A percentile compares a stretch with the other conserved stretches of the same genome.
phyloP scores from a whole-genome alignment of 2,888 invertebrate genomes.

The Myopa tessellatipennis region DNA sequence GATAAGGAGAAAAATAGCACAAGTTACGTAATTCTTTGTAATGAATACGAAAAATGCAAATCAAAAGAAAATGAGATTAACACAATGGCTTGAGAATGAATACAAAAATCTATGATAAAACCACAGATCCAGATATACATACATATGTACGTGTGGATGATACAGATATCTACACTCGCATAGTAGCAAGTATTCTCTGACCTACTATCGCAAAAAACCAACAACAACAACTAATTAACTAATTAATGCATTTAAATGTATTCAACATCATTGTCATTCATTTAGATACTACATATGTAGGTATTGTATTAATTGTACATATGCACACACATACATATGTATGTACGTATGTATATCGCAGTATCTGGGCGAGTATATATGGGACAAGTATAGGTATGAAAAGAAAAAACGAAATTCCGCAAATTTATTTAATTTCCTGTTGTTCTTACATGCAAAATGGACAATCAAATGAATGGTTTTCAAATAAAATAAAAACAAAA shows the following conservation, averaged over 20 bases:
- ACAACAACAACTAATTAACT: constrained; percentile 3
- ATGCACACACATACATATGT: too few relatives aligned
- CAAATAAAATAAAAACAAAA: too few relatives aligned
- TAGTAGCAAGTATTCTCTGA: constrained; percentile 1
- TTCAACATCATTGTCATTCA: not conserved
- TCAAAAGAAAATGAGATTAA: not conserved
- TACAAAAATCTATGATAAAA: not conserved
- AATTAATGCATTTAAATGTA: constrained; percentile 5
- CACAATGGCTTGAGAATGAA: not conserved
- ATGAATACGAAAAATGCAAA: not conserved
- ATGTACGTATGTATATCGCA: too few relatives aligned
- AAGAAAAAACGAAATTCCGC: too few relatives aligned
- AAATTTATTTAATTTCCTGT: too few relatives aligned
- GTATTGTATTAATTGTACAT: too few relatives aligned
- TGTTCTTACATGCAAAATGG: too few relatives aligned
- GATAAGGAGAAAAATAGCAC: not conserved
- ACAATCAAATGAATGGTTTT: too few relatives aligned
- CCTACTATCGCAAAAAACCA: constrained; percentile 1
- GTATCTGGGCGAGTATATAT: too few relatives aligned
- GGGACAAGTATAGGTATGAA: too few relatives aligned
- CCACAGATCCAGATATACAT: not conserved
- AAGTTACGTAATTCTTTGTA: constrained; percentile 4
- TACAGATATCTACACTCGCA: too few relatives aligned
- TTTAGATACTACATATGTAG: not conserved
- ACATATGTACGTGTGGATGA: not conserved